Percentiles rank a stretch among this genome's conserved stretches.
phyloP scores from a whole-genome alignment of 2,113 vertebrate genomes.

The Tylochromis polylepis region DNA sequence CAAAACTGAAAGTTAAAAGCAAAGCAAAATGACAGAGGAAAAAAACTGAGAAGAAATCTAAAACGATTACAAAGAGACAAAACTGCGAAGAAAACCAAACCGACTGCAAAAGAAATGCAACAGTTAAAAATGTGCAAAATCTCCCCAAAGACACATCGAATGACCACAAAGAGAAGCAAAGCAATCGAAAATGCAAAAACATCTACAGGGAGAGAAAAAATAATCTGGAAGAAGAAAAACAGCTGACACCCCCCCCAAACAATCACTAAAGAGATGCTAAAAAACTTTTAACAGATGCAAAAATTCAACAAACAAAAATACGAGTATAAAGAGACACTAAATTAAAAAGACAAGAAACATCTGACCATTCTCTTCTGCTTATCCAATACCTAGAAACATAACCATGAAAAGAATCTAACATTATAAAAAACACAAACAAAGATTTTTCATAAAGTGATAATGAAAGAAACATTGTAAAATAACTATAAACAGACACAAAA shows the following conservation, averaged over 20 bases:
- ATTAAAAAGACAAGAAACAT: background rate
- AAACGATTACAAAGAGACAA: background rate
- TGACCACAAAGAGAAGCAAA: background rate
- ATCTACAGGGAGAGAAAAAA: background rate
- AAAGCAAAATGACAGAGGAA: accelerated
- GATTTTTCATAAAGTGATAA: background rate
- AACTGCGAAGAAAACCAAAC: background rate
- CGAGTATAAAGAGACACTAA: accelerated
- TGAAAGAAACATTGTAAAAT: background rate
- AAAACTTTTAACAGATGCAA: background rate
- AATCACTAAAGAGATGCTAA: background rate
- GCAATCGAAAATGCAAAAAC: background rate
- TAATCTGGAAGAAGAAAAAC: background rate
- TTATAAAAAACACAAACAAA: background rate
- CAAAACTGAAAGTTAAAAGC: background rate
- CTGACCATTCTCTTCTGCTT: background rate
- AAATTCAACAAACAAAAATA: background rate
- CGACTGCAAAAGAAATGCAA: background rate
- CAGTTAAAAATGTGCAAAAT: background rate
- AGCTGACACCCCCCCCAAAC: background rate
- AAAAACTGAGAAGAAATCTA: background rate
- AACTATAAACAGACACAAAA: accelerated
- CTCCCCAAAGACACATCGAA: background rate
- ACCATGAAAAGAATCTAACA: background rate
- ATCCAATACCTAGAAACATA: background rate